Base-by-base conservation (phyloP, 2,113 vertebrate genomes). In the Epinephelus moara region DNA sequence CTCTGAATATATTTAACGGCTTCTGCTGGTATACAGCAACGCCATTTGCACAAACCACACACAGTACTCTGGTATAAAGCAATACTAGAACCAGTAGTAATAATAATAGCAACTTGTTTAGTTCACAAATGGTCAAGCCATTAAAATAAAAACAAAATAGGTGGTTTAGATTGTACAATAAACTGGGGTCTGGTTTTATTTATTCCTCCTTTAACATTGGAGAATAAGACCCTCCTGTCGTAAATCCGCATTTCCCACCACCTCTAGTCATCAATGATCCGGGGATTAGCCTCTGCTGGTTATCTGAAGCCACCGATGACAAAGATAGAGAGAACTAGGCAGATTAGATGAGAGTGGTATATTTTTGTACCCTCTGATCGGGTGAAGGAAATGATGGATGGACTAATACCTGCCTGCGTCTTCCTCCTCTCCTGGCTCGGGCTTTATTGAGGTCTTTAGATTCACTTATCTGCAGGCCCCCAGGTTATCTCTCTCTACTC, bases 381-480 rank as follows among this genome's bases (percentile, higher is more conserved):
- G 91, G 92, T 93, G 88, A 86, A 89, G 89, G 86, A 92, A 74
- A 76, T 95, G 92, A 93, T 91, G 86, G 84, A 87, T 93, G 89
- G 93, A 68, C 71, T 91, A 92, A 95, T 88, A 94, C 91, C 82
- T 87, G 78, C 68, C 88, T 64, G 72, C 70, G 81, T 76, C 90
- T 71, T 90, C 84, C 86, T 82, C 76, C 89, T 84, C 85, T 90
- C 75, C 81, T 33, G 66, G 45, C 88, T 85, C 21, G 3, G 68
- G 80, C 84, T 89, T 91, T 92, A 88, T 89, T 92, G 91, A 92
- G 90, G 90, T 91, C 91, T 93, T 92, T 89, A 91, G 92, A 93
- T 94, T 94, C 91, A 93, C 93, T 94, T 94, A 93, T 92, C 89
- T 88, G 66, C 79, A 71, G 83, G 59, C 78, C 85, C 83, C 68